phyloP scores from a whole-genome alignment of 2,888 invertebrate species.

The Pandemis corylana region DNA sequence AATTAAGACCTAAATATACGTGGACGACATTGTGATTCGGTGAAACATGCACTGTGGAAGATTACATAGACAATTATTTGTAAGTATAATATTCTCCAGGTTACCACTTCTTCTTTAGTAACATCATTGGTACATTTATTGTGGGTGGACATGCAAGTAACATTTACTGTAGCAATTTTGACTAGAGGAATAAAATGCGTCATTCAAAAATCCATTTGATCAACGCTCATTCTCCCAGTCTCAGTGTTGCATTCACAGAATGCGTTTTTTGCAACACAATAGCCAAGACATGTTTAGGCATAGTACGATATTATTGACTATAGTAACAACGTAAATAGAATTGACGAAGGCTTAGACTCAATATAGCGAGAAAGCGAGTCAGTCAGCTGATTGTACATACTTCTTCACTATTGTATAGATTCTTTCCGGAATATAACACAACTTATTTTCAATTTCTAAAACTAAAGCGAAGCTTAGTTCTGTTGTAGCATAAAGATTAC shows the following conservation, averaged over 20 bases:
- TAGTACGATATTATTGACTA: too few relatives aligned
- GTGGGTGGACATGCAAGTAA: slow-evolving; percentile 69
- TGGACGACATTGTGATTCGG: slow-evolving; percentile 74
- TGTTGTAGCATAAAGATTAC: slow-evolving; percentile 82
- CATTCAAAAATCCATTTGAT: neutral
- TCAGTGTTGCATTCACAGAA: neutral
- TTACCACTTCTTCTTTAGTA: slow-evolving; percentile 19
- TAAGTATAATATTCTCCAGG: slow-evolving; percentile 7
- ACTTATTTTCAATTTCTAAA: neutral
- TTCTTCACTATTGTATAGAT: neutral
- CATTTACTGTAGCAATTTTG: slow-evolving; percentile 57
- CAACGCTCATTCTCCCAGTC: neutral
- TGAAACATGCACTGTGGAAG: slow-evolving; percentile 81
- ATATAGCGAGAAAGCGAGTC: too few relatives aligned
- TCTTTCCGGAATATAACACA: neutral
- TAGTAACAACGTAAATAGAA: too few relatives aligned
- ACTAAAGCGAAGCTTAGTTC: neutral
- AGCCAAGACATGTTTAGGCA: neutral
- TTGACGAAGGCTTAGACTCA: too few relatives aligned
- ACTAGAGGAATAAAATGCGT: slow-evolving; percentile 55
- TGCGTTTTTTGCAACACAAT: neutral
- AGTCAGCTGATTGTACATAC: neutral
- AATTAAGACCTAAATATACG: slow-evolving; percentile 65
- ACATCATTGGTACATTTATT: slow-evolving; percentile 32
- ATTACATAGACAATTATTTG: slow-evolving; percentile 45